These are phyloP conservation scores for Boulengeromyrus knoepffleri DNA, from an alignment of 2,113 vertebrate species.

Conservation along the genomic window DNA sequence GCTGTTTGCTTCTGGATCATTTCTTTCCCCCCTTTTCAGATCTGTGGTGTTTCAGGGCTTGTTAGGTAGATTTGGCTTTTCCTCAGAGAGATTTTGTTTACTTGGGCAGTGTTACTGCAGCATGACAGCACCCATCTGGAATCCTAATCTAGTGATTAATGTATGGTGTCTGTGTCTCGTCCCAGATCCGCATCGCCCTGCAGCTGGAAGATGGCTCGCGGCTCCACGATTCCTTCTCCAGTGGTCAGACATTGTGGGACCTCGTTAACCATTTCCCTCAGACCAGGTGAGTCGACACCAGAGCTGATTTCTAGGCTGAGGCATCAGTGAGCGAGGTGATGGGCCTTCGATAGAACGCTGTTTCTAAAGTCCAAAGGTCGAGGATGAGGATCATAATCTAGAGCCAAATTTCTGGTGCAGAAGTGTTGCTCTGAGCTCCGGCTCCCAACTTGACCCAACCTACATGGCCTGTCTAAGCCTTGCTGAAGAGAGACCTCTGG, in stretches of 20 bases:
- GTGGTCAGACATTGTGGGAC: conserved; percentile 80
- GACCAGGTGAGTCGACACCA: conserved; percentile 66
- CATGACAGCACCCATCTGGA: not conserved
- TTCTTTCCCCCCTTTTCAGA: not conserved
- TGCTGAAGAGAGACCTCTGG: not conserved
- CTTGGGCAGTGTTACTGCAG: not conserved
- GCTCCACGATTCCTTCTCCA: conserved; percentile 74
- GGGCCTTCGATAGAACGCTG: not conserved
- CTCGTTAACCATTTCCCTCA: conserved; percentile 74
- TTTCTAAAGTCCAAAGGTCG: not conserved
- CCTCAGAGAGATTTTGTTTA: conserved; percentile 2
- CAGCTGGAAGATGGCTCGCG: conserved; percentile 82
- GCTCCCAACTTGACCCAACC: not conserved
- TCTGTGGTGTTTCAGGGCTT: not conserved
- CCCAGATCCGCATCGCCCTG: conserved; percentile 77
- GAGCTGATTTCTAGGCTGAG: not conserved
- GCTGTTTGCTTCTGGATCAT: not conserved
- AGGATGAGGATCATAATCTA: not conserved
- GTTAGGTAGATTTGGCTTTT: conserved; percentile 7
- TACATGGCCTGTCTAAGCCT: not conserved
- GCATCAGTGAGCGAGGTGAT: not conserved
- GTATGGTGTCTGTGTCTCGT: not conserved
- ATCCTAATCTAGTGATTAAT: not conserved
- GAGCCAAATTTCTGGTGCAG: not conserved
- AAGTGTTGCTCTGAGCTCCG: not conserved